Conservation (phyloP, 2,797 vertebrate genomes). For the Labeo calbasu region DNA sequence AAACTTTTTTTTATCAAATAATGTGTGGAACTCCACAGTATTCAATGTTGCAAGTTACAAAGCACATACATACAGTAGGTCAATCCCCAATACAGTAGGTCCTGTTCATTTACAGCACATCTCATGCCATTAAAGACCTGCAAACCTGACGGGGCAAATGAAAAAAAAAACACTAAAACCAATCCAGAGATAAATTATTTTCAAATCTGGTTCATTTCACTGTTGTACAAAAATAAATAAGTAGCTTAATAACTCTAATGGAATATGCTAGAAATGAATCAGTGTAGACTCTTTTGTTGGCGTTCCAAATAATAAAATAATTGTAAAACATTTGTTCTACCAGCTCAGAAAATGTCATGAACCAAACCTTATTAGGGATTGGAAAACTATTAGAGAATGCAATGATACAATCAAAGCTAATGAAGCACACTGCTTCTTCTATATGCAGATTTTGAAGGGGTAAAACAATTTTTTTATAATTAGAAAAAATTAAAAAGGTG, state of each 20-base stretch:
- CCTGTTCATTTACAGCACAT: constrained; percentile 34
- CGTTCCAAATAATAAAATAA: constrained; percentile 40
- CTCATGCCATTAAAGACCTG: constrained; percentile 40
- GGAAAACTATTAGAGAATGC: not conserved
- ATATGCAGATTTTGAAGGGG: constrained; percentile 15
- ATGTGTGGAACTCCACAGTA: not conserved
- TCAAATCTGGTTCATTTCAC: constrained; percentile 40
- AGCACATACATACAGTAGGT: constrained; percentile 15
- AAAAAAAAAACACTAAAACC: constrained; percentile 38
- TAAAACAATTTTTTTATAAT: not conserved
- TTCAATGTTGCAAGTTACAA: constrained; percentile 15
- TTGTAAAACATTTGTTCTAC: constrained; percentile 22
- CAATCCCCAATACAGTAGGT: constrained; percentile 20
- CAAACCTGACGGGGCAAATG: constrained; percentile 31
- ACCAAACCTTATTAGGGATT: not conserved
- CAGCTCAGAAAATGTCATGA: not conserved
- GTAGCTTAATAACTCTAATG: constrained; percentile 28
- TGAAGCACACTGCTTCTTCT: constrained; percentile 3
- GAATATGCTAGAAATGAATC: constrained; percentile 29
- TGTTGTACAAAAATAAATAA: constrained; percentile 48
- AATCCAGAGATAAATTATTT: constrained; percentile 28
- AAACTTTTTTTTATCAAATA: constrained; percentile 12
- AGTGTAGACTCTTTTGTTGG: constrained; percentile 23
- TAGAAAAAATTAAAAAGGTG: constrained; percentile 7
- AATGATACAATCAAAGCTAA: constrained; percentile 19